phyloP scores from a whole-genome alignment of 2,113 vertebrate genomes.

The Bufo bufo region DNA sequence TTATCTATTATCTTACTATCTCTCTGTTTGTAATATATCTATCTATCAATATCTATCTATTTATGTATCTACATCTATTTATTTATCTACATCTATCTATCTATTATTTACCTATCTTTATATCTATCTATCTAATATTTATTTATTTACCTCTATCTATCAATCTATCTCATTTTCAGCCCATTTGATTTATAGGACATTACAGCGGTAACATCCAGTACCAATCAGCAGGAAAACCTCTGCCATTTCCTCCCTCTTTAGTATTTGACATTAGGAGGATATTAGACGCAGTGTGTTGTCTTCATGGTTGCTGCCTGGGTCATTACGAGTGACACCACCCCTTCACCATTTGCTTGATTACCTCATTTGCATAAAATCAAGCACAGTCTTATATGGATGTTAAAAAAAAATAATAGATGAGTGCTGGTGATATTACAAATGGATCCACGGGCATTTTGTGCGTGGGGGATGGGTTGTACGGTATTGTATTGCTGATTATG shows the following conservation, averaged over 20 bases:
- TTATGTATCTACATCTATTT: neutral
- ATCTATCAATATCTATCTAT: too few species aligned
- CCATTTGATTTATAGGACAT: neutral
- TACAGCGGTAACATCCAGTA: neutral
- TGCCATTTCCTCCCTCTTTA: slow-evolving; percentile 13
- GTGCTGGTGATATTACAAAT: slow-evolving; percentile 66
- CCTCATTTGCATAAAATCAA: slow-evolving; percentile 76
- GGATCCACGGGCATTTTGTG: slow-evolving; percentile 68
- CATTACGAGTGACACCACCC: slow-evolving; percentile 60
- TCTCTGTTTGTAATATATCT: too few species aligned
- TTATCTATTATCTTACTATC: too few species aligned
- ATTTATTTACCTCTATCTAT: neutral
- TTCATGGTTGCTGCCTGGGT: slow-evolving; percentile 32
- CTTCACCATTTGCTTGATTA: slow-evolving; percentile 73
- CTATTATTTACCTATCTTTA: neutral
- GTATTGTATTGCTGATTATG: slow-evolving; percentile 60
- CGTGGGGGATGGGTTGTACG: slow-evolving; percentile 64
- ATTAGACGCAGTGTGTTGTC: slow-evolving; percentile 29
- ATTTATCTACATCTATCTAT: neutral
- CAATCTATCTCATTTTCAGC: neutral
- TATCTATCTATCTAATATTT: neutral
- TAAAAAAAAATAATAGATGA: slow-evolving; percentile 62
- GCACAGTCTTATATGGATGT: slow-evolving; percentile 64
- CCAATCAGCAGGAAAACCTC: slow-evolving; percentile 31
- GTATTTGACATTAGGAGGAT: slow-evolving; percentile 28